Evolutionary conservation across 2,797 vertebrate species (phyloP).

Genomic region (Sebastes nivosus): DNA sequence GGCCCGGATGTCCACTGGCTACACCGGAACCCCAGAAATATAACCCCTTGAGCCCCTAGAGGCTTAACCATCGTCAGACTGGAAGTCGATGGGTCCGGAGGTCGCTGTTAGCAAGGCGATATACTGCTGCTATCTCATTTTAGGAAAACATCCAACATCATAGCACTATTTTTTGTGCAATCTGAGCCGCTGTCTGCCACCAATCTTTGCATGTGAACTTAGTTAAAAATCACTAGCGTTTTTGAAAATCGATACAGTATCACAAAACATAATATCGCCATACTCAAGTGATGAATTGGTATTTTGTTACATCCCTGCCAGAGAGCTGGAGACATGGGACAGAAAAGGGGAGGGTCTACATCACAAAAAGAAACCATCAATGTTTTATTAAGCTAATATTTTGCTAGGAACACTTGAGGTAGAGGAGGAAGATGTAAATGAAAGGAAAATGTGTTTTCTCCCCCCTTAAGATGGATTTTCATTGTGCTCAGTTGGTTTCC

Average conservation of each 20-base stretch:
- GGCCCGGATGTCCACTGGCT: too few relatives aligned
- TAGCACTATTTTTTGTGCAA: neutral
- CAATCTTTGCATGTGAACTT: too few relatives aligned
- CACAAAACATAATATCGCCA: neutral
- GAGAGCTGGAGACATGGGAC: neutral
- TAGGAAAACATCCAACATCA: neutral
- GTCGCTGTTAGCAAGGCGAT: too few relatives aligned
- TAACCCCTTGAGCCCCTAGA: too few relatives aligned
- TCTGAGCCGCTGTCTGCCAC: neutral
- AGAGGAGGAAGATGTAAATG: neutral
- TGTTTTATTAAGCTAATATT: neutral
- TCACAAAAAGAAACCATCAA: neutral
- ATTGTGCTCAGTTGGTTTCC: neutral
- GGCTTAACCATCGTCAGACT: too few relatives aligned
- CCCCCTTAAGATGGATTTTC: neutral
- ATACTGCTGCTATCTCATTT: too few relatives aligned
- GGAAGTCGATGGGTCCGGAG: too few relatives aligned
- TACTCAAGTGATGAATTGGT: fast-evolving
- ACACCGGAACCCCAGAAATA: too few relatives aligned
- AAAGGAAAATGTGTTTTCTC: neutral
- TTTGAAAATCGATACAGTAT: neutral
- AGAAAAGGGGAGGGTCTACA: fast-evolving
- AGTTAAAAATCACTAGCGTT: too few relatives aligned
- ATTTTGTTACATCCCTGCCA: neutral
- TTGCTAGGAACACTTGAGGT: neutral